phyloP scores from a whole-genome alignment of 2,797 vertebrate genomes.

The Eurystomus glaucurus region DNA sequence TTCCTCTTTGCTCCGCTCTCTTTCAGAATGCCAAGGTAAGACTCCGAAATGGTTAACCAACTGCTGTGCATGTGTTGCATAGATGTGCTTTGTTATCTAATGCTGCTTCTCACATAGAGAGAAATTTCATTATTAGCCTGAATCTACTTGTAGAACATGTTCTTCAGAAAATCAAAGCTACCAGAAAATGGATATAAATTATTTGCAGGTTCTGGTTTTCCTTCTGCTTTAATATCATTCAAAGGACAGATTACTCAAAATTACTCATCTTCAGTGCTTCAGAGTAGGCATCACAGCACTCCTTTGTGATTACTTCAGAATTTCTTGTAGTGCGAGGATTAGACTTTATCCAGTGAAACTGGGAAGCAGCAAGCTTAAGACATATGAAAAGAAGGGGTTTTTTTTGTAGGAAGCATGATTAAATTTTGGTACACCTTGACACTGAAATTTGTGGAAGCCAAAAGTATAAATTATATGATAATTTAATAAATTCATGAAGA shows the following conservation, averaged over 20 bases:
- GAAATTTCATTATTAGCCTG: background rate
- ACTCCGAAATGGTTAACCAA: background rate
- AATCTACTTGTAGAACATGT: background rate
- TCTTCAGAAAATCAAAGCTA: conserved; percentile 32
- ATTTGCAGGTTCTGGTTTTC: conserved; percentile 20
- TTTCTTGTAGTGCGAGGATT: conserved; percentile 26
- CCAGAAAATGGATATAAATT: conserved; percentile 19
- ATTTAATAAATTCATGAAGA: background rate
- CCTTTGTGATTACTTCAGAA: conserved; percentile 19
- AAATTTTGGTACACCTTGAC: background rate
- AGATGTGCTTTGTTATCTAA: background rate
- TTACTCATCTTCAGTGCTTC: conserved; percentile 40
- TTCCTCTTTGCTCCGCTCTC: background rate
- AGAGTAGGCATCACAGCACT: conserved; percentile 1
- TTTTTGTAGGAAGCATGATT: background rate
- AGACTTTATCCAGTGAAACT: background rate
- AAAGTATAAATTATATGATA: background rate
- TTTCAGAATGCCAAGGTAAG: conserved; percentile 1
- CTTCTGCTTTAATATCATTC: conserved; percentile 33
- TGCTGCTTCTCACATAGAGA: background rate
- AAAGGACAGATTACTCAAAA: conserved; percentile 60
- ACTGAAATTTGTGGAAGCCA: background rate
- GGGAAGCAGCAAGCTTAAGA: background rate
- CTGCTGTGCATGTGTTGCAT: background rate
- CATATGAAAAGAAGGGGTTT: background rate